Percentiles rank a stretch among this genome's conserved stretches.
These are phyloP conservation scores for Mimas tiliae DNA, from an alignment of 2,888 invertebrate species.

Conservation along the genomic window DNA sequence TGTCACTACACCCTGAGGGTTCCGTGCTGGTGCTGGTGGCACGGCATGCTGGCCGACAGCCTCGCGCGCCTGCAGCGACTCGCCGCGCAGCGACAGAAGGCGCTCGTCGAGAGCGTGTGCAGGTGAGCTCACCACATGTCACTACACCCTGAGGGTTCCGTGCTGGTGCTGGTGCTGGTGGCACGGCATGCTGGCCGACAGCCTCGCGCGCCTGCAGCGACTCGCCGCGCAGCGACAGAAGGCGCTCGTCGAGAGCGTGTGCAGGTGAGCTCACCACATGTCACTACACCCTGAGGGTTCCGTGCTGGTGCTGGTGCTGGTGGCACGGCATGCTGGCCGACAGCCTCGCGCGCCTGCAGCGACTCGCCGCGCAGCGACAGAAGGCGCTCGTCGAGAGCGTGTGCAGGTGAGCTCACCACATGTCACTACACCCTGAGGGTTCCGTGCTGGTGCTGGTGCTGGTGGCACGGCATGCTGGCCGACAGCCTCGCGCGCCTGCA, in stretches of 20 bases:
- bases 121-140: slow-evolving; percentile 54
- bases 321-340: slow-evolving; percentile 91
- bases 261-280: slow-evolving; percentile 67
- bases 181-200: slow-evolving; percentile 90
- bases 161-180: slow-evolving; percentile 92
- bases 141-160: slow-evolving; percentile 91
- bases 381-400: slow-evolving; percentile 95
- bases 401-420: slow-evolving; percentile 78
- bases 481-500: slow-evolving; percentile 92
- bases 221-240: slow-evolving; percentile 91
- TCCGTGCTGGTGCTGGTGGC: slow-evolving; percentile 92
- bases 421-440: no score
- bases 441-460: no score
- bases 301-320: slow-evolving; percentile 89
- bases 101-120: slow-evolving; percentile 95
- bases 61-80: slow-evolving; percentile 92
- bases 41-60: slow-evolving; percentile 90
- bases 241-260: slow-evolving; percentile 95
- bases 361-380: slow-evolving; percentile 91
- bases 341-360: slow-evolving; percentile 91
- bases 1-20: slow-evolving; percentile 88
- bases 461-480: slow-evolving; percentile 89
- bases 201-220: slow-evolving; percentile 92
- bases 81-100: slow-evolving; percentile 91
- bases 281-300: slow-evolving; percentile 90